These are phyloP conservation scores for Stegodyphus dumicola DNA, from an alignment of 1,140 invertebrate genomes.

Conservation along the genomic window DNA sequence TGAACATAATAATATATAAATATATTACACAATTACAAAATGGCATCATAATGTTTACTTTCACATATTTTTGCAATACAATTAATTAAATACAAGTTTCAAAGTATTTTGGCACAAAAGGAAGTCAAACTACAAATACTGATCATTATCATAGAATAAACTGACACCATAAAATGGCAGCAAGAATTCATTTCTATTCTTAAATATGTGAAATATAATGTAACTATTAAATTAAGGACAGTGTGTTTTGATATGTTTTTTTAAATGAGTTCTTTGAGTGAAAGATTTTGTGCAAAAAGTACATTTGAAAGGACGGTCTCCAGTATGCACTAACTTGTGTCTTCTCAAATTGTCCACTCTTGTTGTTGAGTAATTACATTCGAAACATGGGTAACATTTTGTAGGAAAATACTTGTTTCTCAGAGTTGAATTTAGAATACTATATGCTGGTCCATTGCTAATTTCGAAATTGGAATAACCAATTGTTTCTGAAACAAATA, in stretches of 20 bases:
- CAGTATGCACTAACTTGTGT: slow-evolving; percentile 65
- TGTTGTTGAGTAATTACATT: neutral
- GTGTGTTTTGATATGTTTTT: slow-evolving; percentile 72
- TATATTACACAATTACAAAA: too few relatives aligned
- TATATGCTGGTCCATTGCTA: neutral
- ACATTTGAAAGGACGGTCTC: slow-evolving; percentile 69
- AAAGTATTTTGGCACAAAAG: too few relatives aligned
- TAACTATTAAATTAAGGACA: neutral
- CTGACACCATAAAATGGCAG: too few relatives aligned
- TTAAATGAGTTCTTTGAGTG: slow-evolving; percentile 71
- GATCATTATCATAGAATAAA: too few relatives aligned
- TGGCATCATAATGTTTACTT: too few relatives aligned
- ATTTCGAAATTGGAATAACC: neutral
- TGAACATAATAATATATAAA: too few relatives aligned
- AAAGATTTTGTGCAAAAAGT: slow-evolving; percentile 71
- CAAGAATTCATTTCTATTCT: too few relatives aligned
- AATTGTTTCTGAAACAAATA: neutral
- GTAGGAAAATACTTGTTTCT: neutral
- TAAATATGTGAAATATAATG: too few relatives aligned
- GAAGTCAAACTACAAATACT: too few relatives aligned
- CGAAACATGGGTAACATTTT: neutral
- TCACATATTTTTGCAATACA: too few relatives aligned
- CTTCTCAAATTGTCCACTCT: neutral
- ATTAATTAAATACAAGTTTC: too few relatives aligned
- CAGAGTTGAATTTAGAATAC: neutral